Conservation (phyloP, 2,888 invertebrate species). For the Gisinianus flammeolus region DNA sequence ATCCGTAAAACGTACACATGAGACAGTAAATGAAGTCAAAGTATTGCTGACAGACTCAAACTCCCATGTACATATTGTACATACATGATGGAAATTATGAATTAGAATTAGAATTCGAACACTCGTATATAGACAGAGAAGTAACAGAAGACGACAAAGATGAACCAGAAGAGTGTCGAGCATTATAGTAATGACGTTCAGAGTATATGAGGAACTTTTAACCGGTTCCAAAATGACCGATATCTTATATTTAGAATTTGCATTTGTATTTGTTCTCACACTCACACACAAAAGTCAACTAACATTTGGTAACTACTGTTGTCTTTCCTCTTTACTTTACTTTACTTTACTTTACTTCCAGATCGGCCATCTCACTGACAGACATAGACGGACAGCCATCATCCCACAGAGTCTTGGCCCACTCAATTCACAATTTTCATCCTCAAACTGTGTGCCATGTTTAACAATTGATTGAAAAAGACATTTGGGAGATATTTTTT, state of each 20-base stretch:
- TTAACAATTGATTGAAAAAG: not conserved
- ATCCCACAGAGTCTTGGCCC: not conserved
- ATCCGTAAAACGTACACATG: not conserved
- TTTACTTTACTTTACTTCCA: not conserved
- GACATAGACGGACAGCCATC: not conserved
- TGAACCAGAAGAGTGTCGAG: not conserved
- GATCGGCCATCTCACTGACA: not conserved
- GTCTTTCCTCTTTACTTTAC: not conserved
- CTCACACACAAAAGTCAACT: not conserved
- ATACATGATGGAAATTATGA: not conserved
- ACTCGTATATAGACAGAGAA: not conserved
- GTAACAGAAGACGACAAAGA: not conserved
- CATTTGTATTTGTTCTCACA: not conserved
- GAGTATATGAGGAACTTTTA: constrained; percentile 19
- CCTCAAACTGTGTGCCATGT: not conserved
- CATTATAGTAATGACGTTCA: not conserved
- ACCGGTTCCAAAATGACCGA: constrained; percentile 37
- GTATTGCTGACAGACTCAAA: not conserved
- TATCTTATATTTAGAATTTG: constrained; percentile 10
- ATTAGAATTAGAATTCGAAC: not conserved
- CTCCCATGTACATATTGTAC: not conserved
- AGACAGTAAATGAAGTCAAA: not conserved
- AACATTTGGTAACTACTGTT: not conserved
- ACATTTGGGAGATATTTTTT: not conserved
- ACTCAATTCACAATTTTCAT: not conserved